Evolutionary conservation across 2,888 invertebrate species (phyloP).

Genomic region (Calliphora vomitoria): DNA sequence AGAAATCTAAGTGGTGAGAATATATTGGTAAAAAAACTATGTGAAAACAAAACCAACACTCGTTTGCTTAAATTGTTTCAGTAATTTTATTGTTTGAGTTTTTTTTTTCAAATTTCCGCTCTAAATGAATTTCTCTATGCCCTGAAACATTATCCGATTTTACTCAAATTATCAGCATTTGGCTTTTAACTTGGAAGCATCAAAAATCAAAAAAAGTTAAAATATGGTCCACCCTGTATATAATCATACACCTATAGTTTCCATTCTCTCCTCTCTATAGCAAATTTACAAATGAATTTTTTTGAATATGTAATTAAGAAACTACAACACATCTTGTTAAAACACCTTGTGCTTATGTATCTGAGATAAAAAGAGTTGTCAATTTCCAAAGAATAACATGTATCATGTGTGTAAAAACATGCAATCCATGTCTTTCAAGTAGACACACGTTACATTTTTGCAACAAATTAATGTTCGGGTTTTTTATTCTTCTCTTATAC

Average conservation of each 20-base stretch:
- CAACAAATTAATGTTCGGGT: not conserved
- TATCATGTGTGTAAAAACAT: slow-evolving; percentile 8
- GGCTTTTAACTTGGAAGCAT: too few species aligned
- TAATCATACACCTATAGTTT: not conserved
- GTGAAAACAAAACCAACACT: too few species aligned
- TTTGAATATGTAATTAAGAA: not conserved
- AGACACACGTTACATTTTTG: slow-evolving; percentile 1
- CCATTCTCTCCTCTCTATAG: not conserved
- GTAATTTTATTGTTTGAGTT: too few species aligned
- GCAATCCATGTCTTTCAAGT: slow-evolving; percentile 4
- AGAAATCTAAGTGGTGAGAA: too few species aligned
- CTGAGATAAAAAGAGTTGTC: not conserved
- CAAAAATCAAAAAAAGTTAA: too few species aligned
- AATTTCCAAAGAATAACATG: slow-evolving; percentile 2
- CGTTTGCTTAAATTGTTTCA: too few species aligned
- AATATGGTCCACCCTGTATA: too few species aligned
- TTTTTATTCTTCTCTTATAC: not conserved
- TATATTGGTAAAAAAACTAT: too few species aligned
- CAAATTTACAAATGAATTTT: not conserved
- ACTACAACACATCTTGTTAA: not conserved
- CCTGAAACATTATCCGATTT: too few species aligned
- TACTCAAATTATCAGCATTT: too few species aligned
- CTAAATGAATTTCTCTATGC: too few species aligned
- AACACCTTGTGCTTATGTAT: not conserved
- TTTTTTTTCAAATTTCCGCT: too few species aligned